Conservation (phyloP, 2,113 vertebrate species). For the Atrichornis clamosus region DNA sequence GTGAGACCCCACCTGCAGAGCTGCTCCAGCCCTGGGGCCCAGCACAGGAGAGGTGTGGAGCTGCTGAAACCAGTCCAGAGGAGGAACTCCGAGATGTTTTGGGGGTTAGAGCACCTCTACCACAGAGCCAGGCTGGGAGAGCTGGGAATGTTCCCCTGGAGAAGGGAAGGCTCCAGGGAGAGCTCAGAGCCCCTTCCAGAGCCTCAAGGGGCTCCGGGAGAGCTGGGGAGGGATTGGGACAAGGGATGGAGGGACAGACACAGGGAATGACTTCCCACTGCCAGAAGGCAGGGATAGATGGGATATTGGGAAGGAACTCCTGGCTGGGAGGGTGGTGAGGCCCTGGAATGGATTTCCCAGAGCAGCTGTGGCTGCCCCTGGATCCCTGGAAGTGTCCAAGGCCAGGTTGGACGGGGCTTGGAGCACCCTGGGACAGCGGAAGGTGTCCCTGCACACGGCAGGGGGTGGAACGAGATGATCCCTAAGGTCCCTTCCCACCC, state of each 20-base stretch:
- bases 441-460: background rate
- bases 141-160: background rate
- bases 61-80: background rate
- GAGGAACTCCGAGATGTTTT: background rate
- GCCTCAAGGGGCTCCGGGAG: no score
- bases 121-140: background rate
- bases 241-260: no score
- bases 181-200: no score
- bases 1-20: background rate
- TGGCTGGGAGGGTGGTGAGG: accelerated
- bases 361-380: background rate
- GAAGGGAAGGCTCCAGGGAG: background rate
- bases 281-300: background rate
- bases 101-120: background rate
- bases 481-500: background rate
- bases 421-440: background rate
- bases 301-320: background rate
- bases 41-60: background rate
- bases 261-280: no score
- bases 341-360: background rate
- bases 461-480: no score
- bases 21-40: background rate
- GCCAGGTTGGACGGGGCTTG: background rate
- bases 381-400: background rate
- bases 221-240: no score